phyloP scores from a whole-genome alignment of 2,797 vertebrate genomes.

The Miopithecus talapoin region DNA sequence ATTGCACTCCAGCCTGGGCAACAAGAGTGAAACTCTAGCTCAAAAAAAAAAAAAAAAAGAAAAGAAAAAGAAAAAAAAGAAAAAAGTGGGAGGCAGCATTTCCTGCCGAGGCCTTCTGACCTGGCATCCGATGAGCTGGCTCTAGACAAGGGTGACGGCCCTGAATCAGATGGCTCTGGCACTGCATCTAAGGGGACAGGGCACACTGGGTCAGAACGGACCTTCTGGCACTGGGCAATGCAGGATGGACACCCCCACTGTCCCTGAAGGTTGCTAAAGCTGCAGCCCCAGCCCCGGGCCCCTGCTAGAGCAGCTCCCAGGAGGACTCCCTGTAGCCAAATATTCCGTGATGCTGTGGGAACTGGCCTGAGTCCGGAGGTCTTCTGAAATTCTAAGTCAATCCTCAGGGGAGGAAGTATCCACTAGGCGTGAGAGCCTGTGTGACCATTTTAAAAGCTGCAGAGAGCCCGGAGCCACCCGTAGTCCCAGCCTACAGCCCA shows the following conservation, averaged over 20 bases:
- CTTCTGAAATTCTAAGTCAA: background rate
- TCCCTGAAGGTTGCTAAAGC: background rate
- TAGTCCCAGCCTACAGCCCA: background rate
- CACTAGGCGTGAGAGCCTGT: background rate
- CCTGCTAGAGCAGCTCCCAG: background rate
- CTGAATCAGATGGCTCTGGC: background rate
- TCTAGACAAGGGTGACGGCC: background rate
- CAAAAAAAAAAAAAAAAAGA: too few relatives aligned
- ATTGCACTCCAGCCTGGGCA: too few relatives aligned
- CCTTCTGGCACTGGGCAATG: too few relatives aligned
- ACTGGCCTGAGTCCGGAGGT: background rate
- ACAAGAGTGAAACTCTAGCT: too few relatives aligned
- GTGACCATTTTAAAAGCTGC: background rate
- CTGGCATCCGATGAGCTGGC: background rate
- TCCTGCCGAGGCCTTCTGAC: background rate
- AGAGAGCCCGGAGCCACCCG: background rate
- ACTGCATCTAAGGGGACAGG: background rate
- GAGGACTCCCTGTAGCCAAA: background rate
- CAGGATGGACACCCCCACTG: background rate
- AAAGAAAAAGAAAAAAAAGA: background rate
- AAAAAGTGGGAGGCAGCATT: background rate
- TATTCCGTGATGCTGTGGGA: background rate
- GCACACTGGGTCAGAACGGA: background rate
- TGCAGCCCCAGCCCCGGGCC: fast-evolving
- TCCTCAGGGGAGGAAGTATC: background rate